These are phyloP conservation scores for Oryzias javanicus DNA, from an alignment of 2,113 vertebrate genomes.

Conservation along the genomic window DNA sequence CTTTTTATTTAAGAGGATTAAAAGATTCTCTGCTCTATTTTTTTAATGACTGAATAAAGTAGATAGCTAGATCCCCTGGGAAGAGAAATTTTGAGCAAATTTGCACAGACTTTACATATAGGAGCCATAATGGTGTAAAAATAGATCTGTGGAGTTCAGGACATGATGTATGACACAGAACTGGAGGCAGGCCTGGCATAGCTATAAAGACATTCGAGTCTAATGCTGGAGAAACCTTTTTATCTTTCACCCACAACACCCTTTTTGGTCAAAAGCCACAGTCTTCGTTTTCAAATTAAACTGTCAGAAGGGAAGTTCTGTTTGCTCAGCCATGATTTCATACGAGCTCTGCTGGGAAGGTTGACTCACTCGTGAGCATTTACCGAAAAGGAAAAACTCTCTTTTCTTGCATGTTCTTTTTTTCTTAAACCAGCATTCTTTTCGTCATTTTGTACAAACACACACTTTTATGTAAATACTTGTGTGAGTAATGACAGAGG, in stretches of 20 bases:
- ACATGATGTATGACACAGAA: conserved; percentile 62
- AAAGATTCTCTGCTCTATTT: too few relatives aligned
- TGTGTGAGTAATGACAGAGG: too few relatives aligned
- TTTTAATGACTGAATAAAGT: too few relatives aligned
- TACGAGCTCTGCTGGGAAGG: conserved; percentile 5
- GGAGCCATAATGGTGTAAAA: conserved; percentile 17
- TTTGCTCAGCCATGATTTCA: conserved; percentile 42
- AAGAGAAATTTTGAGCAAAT: too few relatives aligned
- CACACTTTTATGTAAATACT: too few relatives aligned
- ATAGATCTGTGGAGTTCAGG: conserved; percentile 32
- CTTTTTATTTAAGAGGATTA: too few relatives aligned
- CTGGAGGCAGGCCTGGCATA: conserved; percentile 55
- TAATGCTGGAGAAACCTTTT: conserved; percentile 41
- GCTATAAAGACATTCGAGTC: conserved; percentile 48
- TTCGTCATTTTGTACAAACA: too few relatives aligned
- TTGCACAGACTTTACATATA: background rate
- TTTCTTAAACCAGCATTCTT: too few relatives aligned
- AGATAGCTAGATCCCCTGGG: too few relatives aligned
- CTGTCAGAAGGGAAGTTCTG: conserved; percentile 24
- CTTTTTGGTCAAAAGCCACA: conserved; percentile 42
- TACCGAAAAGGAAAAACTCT: conserved; percentile 3
- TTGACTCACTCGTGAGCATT: conserved; percentile 22
- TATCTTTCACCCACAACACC: conserved; percentile 53
- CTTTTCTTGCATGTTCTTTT: too few relatives aligned
- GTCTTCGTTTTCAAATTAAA: conserved; percentile 32